A percentile compares a stretch with the other conserved stretches of the same genome.
These are phyloP conservation scores for Ericerus pela DNA, from an alignment of 1,140 invertebrate genomes.

Conservation along the genomic window DNA sequence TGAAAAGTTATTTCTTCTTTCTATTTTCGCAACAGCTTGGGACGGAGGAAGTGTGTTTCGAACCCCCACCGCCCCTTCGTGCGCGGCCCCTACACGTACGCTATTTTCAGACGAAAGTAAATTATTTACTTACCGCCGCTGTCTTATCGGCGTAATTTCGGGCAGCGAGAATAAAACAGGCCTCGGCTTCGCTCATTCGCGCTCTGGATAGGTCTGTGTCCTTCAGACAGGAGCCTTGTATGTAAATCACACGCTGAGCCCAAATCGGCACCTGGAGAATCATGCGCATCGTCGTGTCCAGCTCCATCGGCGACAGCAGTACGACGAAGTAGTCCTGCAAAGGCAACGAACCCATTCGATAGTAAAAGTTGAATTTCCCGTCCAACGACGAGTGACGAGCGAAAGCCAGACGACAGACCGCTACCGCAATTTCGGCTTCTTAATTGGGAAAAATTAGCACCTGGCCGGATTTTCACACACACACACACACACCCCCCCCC, in stretches of 20 bases:
- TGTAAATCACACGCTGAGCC: slow-evolving; percentile 94
- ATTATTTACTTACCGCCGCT: slow-evolving; percentile 51
- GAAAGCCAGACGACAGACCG: too few species aligned
- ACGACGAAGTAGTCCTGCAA: slow-evolving; percentile 88
- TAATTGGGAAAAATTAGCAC: too few species aligned
- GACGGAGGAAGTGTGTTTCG: neutral
- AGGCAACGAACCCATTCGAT: too few species aligned
- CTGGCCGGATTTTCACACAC: too few species aligned
- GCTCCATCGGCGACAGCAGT: slow-evolving; percentile 87
- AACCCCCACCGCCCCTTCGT: neutral
- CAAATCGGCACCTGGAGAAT: slow-evolving; percentile 95
- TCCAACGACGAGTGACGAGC: too few species aligned
- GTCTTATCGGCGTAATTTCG: slow-evolving; percentile 94
- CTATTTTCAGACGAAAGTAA: neutral
- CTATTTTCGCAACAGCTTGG: neutral
- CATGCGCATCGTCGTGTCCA: slow-evolving; percentile 94
- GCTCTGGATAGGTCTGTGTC: slow-evolving; percentile 85
- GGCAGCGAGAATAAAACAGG: slow-evolving; percentile 86
- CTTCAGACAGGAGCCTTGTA: slow-evolving; percentile 86
- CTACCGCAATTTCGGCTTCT: too few species aligned
- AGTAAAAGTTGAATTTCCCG: too few species aligned
- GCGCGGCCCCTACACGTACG: neutral
- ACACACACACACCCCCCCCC: too few species aligned
- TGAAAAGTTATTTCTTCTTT: too few species aligned
- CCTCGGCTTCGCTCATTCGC: slow-evolving; percentile 90